A percentile compares a stretch with the other conserved stretches of the same genome.
phyloP scores from a whole-genome alignment of 2,113 vertebrate species.

The Cyprinodon tularosa region DNA sequence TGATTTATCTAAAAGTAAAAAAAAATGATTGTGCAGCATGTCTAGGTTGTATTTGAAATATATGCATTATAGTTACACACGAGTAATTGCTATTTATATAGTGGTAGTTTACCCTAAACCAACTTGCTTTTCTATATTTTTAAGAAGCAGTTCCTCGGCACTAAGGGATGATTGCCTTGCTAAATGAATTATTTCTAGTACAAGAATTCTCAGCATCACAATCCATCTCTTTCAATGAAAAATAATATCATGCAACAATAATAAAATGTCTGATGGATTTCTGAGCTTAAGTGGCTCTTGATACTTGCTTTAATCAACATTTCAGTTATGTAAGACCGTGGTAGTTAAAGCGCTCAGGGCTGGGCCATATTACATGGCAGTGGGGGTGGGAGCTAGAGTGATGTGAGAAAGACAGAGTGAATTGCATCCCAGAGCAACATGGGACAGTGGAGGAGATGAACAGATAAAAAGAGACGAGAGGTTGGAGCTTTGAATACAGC shows the following conservation, averaged over 20 bases:
- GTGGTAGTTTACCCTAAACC: neutral
- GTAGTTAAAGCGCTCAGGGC: slow-evolving; percentile 61
- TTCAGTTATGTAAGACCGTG: slow-evolving; percentile 67
- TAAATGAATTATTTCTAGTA: neutral
- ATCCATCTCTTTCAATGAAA: neutral
- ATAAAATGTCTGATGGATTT: slow-evolving; percentile 9
- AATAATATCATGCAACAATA: neutral
- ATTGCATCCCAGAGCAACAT: slow-evolving; percentile 29
- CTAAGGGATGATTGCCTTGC: neutral
- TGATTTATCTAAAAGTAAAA: no score
- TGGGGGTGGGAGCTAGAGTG: slow-evolving; percentile 6
- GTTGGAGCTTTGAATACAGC: slow-evolving; percentile 51
- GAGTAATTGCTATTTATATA: neutral
- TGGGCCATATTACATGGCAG: slow-evolving; percentile 38
- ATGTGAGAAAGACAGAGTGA: slow-evolving; percentile 11
- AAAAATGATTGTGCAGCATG: no score
- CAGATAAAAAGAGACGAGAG: slow-evolving; percentile 34
- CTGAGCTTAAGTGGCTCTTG: slow-evolving; percentile 19
- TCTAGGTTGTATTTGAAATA: no score
- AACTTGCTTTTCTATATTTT: neutral
- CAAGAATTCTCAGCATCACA: neutral
- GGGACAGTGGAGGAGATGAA: slow-evolving; percentile 28
- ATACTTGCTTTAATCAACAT: slow-evolving; percentile 41
- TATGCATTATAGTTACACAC: neutral
- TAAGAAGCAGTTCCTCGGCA: neutral